phyloP scores from a whole-genome alignment of 2,113 vertebrate genomes.

The Cariama cristata region DNA sequence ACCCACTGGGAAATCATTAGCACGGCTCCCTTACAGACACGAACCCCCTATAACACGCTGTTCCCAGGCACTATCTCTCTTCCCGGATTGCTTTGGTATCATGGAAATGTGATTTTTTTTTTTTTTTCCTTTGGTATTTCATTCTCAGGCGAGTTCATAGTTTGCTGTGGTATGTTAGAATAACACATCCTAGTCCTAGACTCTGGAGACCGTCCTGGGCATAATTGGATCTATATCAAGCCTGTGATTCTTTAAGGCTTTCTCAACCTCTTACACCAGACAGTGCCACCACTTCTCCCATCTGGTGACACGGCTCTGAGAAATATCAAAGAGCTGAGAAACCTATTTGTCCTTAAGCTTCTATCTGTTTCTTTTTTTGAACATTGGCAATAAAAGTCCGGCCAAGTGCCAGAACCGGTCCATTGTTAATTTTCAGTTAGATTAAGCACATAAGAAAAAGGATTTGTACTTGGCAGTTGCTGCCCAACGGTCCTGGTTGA shows the following conservation, averaged over 20 bases:
- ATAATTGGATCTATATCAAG: not conserved
- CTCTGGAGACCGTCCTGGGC: not conserved
- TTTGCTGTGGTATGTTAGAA: not conserved
- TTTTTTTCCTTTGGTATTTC: not conserved
- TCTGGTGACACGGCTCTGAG: not conserved
- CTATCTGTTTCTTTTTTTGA: conserved; percentile 41
- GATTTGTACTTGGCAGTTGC: not conserved
- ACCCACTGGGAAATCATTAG: conserved; percentile 58
- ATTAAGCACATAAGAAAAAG: not conserved
- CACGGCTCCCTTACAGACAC: not conserved
- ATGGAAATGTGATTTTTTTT: not conserved
- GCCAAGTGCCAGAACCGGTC: not conserved
- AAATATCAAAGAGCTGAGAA: conserved; percentile 21
- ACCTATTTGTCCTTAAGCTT: conserved; percentile 43
- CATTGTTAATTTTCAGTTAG: conserved; percentile 45
- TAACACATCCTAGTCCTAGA: not conserved
- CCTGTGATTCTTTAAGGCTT: not conserved
- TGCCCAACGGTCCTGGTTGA: not conserved
- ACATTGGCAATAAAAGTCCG: conserved; percentile 11
- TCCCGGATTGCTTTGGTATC: not conserved
- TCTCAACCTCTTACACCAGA: not conserved
- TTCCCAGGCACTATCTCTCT: not conserved
- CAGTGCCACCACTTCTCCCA: not conserved
- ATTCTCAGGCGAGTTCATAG: not conserved
- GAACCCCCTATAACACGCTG: conserved; percentile 15